A percentile compares a stretch with the other conserved stretches of the same genome.
Conservation (phyloP, 2,888 invertebrate genomes). For the Drosophila niveifrons region DNA sequence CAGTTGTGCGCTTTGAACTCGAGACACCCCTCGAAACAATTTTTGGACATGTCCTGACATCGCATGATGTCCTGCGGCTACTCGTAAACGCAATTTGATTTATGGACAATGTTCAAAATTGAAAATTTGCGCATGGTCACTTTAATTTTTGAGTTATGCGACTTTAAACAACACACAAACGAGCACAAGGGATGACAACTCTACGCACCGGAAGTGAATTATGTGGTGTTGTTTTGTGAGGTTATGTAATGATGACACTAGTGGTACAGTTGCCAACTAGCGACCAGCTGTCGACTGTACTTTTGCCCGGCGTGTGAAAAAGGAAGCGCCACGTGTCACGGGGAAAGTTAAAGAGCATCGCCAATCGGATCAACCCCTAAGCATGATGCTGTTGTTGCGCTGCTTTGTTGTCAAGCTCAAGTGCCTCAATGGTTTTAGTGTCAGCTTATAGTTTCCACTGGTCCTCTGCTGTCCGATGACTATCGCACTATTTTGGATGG, state of each 20-base stretch:
- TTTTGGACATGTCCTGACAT: slow-evolving; percentile 8
- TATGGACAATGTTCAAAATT: slow-evolving; percentile 74
- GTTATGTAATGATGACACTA: slow-evolving; percentile 76
- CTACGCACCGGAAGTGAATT: slow-evolving; percentile 80
- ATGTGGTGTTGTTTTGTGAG: slow-evolving; percentile 77
- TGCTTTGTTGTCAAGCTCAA: slow-evolving; percentile 53
- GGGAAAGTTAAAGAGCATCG: slow-evolving; percentile 70
- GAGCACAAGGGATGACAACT: slow-evolving; percentile 42
- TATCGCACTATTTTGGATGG: slow-evolving; percentile 53
- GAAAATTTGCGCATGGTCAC: slow-evolving; percentile 84
- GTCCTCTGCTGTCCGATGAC: slow-evolving; percentile 53
- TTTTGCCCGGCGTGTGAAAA: slow-evolving; percentile 74
- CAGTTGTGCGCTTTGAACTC: slow-evolving; percentile 60
- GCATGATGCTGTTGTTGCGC: slow-evolving; percentile 26
- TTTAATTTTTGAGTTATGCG: slow-evolving; percentile 84
- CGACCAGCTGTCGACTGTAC: slow-evolving; percentile 74
- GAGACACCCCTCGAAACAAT: slow-evolving; percentile 24
- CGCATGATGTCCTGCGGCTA: slow-evolving; percentile 65
- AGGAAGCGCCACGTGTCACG: slow-evolving; percentile 63
- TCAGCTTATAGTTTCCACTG: slow-evolving; percentile 79
- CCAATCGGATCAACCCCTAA: slow-evolving; percentile 63
- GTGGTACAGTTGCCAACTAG: slow-evolving; percentile 13
- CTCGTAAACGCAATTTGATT: slow-evolving; percentile 76
- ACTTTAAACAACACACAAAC: slow-evolving; percentile 67
- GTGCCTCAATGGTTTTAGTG: slow-evolving; percentile 77